Percentiles rank a stretch among this genome's conserved stretches.
Conservation (phyloP, 2,797 vertebrate genomes). For the Gobio occitaniae region DNA sequence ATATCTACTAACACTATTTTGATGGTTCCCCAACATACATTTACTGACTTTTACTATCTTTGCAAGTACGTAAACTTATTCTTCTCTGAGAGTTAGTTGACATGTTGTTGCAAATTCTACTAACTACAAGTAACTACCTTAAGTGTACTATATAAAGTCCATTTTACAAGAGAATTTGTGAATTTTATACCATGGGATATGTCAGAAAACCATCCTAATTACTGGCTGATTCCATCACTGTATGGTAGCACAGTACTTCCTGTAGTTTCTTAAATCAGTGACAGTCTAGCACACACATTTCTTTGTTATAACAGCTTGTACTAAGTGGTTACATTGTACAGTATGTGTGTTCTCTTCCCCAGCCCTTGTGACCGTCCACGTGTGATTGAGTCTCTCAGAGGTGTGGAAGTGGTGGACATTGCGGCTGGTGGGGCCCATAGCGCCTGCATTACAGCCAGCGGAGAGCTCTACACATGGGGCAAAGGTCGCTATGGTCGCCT, state of each 20-base stretch:
- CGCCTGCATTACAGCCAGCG: conserved; percentile 93
- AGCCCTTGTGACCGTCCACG: conserved; percentile 98
- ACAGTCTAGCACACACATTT: no score
- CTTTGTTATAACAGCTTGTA: conserved; percentile 10
- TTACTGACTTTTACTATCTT: not conserved
- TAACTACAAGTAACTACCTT: no score
- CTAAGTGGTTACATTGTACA: not conserved
- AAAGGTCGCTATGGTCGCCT: conserved; percentile 96
- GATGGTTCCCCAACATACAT: not conserved
- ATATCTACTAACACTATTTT: not conserved
- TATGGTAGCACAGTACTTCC: not conserved
- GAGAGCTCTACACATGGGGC: conserved; percentile 98
- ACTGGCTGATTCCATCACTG: not conserved
- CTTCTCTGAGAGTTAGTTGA: not conserved
- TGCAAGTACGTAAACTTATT: not conserved
- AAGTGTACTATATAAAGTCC: not conserved
- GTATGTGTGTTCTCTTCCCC: conserved; percentile 52
- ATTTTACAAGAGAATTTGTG: not conserved
- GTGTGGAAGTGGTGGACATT: conserved; percentile 94
- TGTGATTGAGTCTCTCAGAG: conserved; percentile 94
- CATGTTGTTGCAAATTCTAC: no score
- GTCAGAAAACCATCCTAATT: not conserved
- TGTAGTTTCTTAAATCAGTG: not conserved
- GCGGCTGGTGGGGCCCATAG: conserved; percentile 98
- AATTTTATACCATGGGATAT: not conserved